Evolutionary conservation across 2,113 vertebrate species (phyloP).

Genomic region (Astur gentilis): DNA sequence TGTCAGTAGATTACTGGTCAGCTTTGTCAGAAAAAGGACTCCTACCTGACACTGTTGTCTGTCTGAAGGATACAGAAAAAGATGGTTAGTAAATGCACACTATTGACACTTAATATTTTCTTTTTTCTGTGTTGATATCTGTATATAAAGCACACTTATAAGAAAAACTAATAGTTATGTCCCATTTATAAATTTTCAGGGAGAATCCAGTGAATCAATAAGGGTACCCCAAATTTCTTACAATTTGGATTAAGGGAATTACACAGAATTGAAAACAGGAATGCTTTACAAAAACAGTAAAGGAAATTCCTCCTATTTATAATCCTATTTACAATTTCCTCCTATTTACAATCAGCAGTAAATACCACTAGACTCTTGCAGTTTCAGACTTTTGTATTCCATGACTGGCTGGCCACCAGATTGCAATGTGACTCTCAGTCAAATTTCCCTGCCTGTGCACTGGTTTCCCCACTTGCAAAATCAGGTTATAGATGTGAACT

Average conservation of each 20-base stretch:
- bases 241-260: not conserved
- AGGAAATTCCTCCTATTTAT: not conserved
- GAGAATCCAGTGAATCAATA: not conserved
- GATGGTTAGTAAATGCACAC: constrained; percentile 74
- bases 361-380: not conserved
- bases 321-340: not conserved
- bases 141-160: not conserved
- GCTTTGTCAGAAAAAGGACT: constrained; percentile 71
- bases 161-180: not conserved
- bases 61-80: constrained; percentile 72
- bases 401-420: not conserved
- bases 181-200: not conserved
- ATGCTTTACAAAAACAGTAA: not conserved
- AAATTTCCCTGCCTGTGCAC: not conserved
- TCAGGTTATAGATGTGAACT: not conserved
- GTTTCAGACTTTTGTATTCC: not conserved
- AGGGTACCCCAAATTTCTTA: not conserved
- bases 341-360: not conserved
- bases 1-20: constrained; percentile 71
- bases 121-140: not conserved
- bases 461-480: not conserved
- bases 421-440: fast-evolving
- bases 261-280: not conserved
- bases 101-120: not conserved
- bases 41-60: constrained; percentile 81